A percentile compares a stretch with the other conserved stretches of the same genome.
phyloP scores from a whole-genome alignment of 1,140 invertebrate genomes.

The Bombus breviceps region DNA sequence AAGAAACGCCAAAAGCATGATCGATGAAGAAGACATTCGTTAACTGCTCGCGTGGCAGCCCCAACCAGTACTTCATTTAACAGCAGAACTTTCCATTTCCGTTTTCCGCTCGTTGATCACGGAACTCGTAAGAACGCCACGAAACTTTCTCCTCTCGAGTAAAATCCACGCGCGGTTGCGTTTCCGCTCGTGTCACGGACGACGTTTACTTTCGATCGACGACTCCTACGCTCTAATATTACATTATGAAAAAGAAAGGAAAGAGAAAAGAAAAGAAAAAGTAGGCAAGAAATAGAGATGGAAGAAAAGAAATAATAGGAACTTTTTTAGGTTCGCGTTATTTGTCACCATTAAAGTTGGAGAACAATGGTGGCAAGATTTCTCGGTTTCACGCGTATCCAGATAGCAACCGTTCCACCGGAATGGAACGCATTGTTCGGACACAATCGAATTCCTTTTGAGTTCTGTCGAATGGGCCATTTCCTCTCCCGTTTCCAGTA shows the following conservation, averaged over 20 bases:
- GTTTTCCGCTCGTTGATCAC: conserved; percentile 29
- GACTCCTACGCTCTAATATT: not conserved
- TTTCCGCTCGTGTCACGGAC: not conserved
- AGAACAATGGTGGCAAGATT: conserved; percentile 31
- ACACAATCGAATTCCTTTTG: conserved; percentile 60
- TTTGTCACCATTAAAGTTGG: conserved; percentile 22
- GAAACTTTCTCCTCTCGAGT: conserved; percentile 22
- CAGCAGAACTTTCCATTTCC: conserved; percentile 39
- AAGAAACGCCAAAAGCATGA: not conserved
- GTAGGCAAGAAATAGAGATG: not conserved
- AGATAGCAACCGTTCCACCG: conserved; percentile 47
- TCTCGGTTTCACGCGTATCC: conserved; percentile 47
- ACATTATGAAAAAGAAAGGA: not conserved
- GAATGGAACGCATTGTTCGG: conserved; percentile 50
- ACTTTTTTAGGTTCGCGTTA: not conserved
- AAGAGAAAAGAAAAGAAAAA: not conserved
- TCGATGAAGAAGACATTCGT: conserved; percentile 3
- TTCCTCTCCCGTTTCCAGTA: conserved; percentile 14
- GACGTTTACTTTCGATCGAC: not conserved
- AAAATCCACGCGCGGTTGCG: conserved; percentile 19
- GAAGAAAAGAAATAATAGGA: not conserved
- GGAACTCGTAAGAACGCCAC: conserved; percentile 2
- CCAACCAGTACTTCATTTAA: conserved; percentile 2
- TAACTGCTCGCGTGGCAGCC: not conserved
- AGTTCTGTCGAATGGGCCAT: conserved; percentile 42